A percentile compares a stretch with the other conserved stretches of the same genome.
Evolutionary conservation across 2,888 invertebrate genomes (phyloP).

Genomic region (Chrysopilus asiliformis): DNA sequence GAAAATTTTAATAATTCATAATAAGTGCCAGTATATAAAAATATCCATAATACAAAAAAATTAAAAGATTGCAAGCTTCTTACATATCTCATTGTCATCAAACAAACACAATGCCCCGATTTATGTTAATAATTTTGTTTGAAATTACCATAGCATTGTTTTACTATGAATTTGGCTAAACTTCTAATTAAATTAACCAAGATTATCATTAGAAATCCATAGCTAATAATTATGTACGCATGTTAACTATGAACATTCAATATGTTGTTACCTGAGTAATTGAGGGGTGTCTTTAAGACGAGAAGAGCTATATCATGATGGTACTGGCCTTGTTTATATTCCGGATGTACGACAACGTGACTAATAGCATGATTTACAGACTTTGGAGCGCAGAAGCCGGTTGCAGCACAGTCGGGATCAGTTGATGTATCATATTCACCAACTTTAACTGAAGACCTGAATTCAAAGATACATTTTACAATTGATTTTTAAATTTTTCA

Average conservation of each 20-base stretch:
- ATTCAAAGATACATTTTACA: too few species aligned
- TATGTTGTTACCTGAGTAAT: slow-evolving; percentile 51
- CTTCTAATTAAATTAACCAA: background rate
- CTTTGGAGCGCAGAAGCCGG: slow-evolving; percentile 58
- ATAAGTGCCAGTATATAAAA: too few species aligned
- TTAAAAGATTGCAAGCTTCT: too few species aligned
- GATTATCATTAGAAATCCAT: background rate
- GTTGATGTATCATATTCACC: slow-evolving; percentile 62
- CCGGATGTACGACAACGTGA: slow-evolving; percentile 63
- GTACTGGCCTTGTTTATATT: slow-evolving; percentile 52
- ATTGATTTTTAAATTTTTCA: too few species aligned
- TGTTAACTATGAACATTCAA: too few species aligned
- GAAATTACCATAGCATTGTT: background rate
- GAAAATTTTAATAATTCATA: too few species aligned
- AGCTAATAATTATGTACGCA: too few species aligned
- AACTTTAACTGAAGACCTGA: slow-evolving; percentile 56
- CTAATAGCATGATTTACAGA: slow-evolving; percentile 57
- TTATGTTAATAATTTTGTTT: background rate
- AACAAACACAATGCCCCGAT: too few species aligned
- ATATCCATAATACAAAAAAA: too few species aligned
- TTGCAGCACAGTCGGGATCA: slow-evolving; percentile 58
- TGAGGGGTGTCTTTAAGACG: slow-evolving; percentile 53
- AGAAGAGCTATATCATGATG: slow-evolving; percentile 63
- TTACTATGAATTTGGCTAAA: background rate
- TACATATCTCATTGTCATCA: too few species aligned